Percentiles rank a stretch among this genome's conserved stretches.
phyloP scores from a whole-genome alignment of 64 coral and sea anemone genomes.

The Astreopora myriophthalma region DNA sequence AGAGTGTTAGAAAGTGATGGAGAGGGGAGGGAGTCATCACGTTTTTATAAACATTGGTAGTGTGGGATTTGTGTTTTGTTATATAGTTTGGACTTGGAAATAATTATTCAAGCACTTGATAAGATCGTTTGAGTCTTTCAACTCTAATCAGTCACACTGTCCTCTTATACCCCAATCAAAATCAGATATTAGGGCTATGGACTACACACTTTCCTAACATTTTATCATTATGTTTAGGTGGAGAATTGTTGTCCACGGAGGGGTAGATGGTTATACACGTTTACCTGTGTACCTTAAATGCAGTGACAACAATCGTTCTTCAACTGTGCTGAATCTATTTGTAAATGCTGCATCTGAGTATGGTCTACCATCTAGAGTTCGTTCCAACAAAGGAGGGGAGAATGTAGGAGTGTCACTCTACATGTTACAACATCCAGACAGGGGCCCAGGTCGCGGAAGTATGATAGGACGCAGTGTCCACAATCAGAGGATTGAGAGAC shows the following conservation, averaged over 20 bases:
- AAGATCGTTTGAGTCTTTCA: not conserved
- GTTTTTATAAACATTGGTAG: not conserved
- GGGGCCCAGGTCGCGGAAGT: constrained; percentile 64
- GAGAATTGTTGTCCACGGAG: constrained; percentile 49
- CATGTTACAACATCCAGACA: constrained; percentile 39
- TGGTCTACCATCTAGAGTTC: constrained; percentile 64
- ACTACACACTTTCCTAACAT: not conserved
- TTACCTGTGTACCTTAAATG: not conserved
- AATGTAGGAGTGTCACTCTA: constrained; percentile 45
- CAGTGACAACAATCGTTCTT: constrained; percentile 1
- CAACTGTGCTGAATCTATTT: constrained; percentile 47
- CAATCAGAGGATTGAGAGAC: constrained; percentile 49
- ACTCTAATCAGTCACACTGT: not conserved
- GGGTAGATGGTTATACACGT: constrained; percentile 49
- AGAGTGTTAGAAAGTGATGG: not conserved
- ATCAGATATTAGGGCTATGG: not conserved
- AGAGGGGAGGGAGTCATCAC: not conserved
- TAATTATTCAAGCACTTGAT: not conserved
- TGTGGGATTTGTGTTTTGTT: not conserved
- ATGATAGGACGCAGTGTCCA: constrained; percentile 59
- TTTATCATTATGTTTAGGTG: constrained; percentile 35
- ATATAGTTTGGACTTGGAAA: not conserved
- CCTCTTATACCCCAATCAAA: not conserved
- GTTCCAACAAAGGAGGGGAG: constrained; percentile 61
- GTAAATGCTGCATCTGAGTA: constrained; percentile 20